Evolutionary conservation across 2,888 invertebrate genomes (phyloP), one percentile per base, ranked within the genome.

Genomic region (Hedychridium roseum): DNA sequence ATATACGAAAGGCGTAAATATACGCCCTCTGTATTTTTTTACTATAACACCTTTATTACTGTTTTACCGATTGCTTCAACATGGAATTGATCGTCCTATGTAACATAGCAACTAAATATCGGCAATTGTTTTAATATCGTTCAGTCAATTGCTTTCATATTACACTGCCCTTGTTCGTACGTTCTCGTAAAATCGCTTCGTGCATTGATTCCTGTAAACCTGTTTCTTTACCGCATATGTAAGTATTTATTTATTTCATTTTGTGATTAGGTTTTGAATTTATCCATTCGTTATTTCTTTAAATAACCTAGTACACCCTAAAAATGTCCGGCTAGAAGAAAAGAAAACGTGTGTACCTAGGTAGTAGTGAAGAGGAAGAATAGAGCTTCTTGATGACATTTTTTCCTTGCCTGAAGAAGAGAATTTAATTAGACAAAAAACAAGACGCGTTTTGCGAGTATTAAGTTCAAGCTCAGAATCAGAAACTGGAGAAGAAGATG

Each of bases 361-460:
- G 38, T 44, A 23, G 16, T 37, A 44, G 31, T 32, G 38, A 37
- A 44, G 44, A 44, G 38, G 27, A 44, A 44, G 21, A 32, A 23
- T 32, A 31, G 38, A 44, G 26, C 23, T 44, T 15, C 44, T 31
- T 38, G 32, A 44, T 11, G 18, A 37, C 9, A 38, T 17, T 38
- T 44, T 37, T 20, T 43, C 44, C 32, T 44, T 26, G 32, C 38
- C 23, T 44, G 44, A 44, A 44, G 42, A 43, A 43, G 38, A 44
- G 44, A 44, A 37, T 31, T 15, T 28, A 44, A 30, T 44, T 38
- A 18, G 4, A 3, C 30, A 18, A 43, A 43, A 36, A 43, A 30
- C 27, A 28, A 43, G 20, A 43, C 30, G 37, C 35, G 35, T 34
- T 27, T 43, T 35, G 27, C 32, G 18, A 38, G 4, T 34, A 34